Evolutionary conservation across 2,113 vertebrate genomes (phyloP).

Genomic region (Choloepus hoffmanni): DNA sequence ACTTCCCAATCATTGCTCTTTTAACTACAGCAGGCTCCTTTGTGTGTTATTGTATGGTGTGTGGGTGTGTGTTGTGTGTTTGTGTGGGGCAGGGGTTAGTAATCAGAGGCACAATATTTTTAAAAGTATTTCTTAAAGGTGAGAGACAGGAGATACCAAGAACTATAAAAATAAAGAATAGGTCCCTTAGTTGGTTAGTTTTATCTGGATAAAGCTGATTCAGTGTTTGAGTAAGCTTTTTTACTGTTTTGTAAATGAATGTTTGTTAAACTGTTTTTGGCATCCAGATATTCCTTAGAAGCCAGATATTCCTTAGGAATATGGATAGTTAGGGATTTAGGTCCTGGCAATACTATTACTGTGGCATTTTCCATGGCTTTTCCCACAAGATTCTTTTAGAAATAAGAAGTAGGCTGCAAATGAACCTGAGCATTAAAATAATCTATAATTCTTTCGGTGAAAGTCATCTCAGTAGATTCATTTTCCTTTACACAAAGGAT

Average conservation of each 20-base stretch:
- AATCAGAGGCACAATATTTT: not conserved
- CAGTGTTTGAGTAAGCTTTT: conserved; percentile 20
- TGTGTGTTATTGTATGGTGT: not conserved
- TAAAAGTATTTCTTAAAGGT: conserved; percentile 2
- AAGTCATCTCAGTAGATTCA: conserved; percentile 58
- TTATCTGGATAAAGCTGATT: not conserved
- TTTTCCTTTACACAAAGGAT: conserved; percentile 63
- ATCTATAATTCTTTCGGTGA: conserved; percentile 47
- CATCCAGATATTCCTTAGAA: not conserved
- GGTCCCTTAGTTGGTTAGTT: not conserved
- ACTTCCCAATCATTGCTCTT: not conserved
- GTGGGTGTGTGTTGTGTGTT: not conserved
- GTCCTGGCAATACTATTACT: not conserved
- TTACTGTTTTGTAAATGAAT: not conserved
- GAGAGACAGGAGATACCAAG: not conserved
- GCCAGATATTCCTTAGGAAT: not conserved
- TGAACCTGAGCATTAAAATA: not conserved
- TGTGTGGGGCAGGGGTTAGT: not conserved
- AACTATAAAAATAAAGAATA: not conserved
- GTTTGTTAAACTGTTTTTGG: not conserved
- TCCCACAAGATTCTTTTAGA: not conserved
- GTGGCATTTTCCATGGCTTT: not conserved
- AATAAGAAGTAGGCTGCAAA: not conserved
- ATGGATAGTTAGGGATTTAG: not conserved
- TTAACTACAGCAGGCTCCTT: not conserved